A percentile compares a stretch with the other conserved stretches of the same genome.
Conservation (phyloP, 2,797 vertebrate genomes). For the Sorex maritimensis region DNA sequence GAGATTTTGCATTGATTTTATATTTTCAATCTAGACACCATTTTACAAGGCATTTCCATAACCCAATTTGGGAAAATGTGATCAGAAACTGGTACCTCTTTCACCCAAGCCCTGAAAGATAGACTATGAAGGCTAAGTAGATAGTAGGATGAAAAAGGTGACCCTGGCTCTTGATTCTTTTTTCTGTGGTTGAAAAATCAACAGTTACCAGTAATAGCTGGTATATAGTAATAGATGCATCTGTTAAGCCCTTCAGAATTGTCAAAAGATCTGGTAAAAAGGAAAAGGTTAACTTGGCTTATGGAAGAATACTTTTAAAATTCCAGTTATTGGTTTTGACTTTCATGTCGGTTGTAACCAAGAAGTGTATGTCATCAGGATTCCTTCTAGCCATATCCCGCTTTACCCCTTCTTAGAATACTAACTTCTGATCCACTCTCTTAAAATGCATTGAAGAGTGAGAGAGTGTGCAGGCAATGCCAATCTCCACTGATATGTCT, state of each 20-base stretch:
- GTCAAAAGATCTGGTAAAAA: neutral
- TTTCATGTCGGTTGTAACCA: neutral
- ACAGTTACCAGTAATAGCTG: neutral
- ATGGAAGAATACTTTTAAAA: neutral
- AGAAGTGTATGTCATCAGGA: neutral
- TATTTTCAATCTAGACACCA: neutral
- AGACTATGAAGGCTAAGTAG: neutral
- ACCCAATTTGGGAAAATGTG: neutral
- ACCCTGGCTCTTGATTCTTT: neutral
- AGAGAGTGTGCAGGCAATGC: neutral
- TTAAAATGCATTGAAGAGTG: neutral
- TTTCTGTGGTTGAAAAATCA: neutral
- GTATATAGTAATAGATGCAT: neutral
- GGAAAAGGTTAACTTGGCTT: neutral
- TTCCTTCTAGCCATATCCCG: neutral
- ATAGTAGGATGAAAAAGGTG: neutral
- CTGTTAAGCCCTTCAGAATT: neutral
- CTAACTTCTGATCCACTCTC: neutral
- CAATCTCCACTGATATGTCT: neutral
- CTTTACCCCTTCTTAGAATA: neutral
- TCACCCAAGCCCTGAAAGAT: neutral
- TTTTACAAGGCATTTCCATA: neutral
- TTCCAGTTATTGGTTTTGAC: neutral
- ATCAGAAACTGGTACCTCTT: neutral
- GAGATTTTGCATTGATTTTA: constrained; percentile 1